Evolutionary conservation across 2,113 vertebrate species (phyloP), one percentile per base, ranked within the genome.

Genomic region (Cynoglossus semilaevis): DNA sequence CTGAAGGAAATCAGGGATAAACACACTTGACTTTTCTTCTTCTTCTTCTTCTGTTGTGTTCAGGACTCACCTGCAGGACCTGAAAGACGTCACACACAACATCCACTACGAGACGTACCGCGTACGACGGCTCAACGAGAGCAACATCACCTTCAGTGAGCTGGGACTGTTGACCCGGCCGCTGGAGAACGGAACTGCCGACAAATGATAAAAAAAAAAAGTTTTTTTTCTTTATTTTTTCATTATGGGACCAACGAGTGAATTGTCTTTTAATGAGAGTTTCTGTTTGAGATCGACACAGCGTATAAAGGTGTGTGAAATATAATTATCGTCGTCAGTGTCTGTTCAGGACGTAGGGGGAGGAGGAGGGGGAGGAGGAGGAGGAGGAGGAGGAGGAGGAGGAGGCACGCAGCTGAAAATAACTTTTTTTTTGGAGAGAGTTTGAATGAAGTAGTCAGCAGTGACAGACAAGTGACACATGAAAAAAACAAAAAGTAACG

Each of bases 41-140:
- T 1, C 72, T 41, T 13, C 84, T n/a, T n/a, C n/a, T n/a, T n/a
- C n/a, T n/a, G n/a, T n/a, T n/a, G n/a, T n/a, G n/a, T n/a, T n/a
- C 51, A 91, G 96, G 65, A 97, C 96, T 51, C 95, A 98, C 80
- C 88, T 97, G 66, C 95, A 98, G 82, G 96, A 98, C 82, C 92
- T 98, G 83, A 98, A 98, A 85, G 96, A 98, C 65, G 94, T 98
- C 76, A 96, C 96, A 17, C 95, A 97, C 86, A 93, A 94, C 8
- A 90, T 97, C 76, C 94, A 96, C 83, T 98, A 98, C 0, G 96
- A 98, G 89, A 93, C 90, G 8, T 98, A 97, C 67, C 90, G 96
- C 0, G 86, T 96, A 14, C 76, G 61, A 55, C 90, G 94, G 43
- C 93, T 98, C 72, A 96, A 91, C 0, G 89, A 95, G 86, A 94